phyloP scores from a whole-genome alignment of 2,797 vertebrate genomes.

The Enteromius unitaeniatus region DNA sequence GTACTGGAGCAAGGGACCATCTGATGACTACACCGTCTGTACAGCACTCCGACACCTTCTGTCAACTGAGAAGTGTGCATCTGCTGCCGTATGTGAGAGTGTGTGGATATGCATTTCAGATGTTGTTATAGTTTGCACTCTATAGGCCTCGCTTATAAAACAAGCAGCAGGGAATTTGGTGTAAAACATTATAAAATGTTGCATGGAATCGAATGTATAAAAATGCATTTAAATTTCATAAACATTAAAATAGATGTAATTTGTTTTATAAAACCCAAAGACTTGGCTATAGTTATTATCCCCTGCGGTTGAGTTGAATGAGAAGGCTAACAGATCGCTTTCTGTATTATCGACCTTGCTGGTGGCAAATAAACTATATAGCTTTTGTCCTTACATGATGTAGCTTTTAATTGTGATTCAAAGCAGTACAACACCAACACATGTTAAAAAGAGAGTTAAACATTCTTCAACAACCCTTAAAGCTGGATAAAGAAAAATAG shows the following conservation, averaged over 20 bases:
- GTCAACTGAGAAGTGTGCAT: constrained; percentile 38
- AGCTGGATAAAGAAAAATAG: no score
- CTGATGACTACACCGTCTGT: constrained; percentile 64
- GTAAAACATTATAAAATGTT: neutral
- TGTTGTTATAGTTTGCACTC: neutral
- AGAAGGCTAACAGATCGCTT: neutral
- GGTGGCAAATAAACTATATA: neutral
- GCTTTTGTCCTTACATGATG: neutral
- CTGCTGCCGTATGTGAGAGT: constrained; percentile 27
- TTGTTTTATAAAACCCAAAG: neutral
- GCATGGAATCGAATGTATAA: neutral
- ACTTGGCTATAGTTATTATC: neutral
- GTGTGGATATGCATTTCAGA: constrained; percentile 26
- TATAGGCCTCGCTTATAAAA: neutral
- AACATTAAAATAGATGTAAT: neutral
- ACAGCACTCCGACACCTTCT: constrained; percentile 22
- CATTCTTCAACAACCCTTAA: neutral
- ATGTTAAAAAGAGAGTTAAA: neutral
- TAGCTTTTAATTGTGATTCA: neutral
- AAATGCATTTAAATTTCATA: neutral
- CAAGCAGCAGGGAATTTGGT: neutral
- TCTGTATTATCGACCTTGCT: neutral
- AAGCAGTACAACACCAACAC: neutral
- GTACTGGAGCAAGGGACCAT: constrained; percentile 72
- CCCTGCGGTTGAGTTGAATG: neutral